A percentile compares a stretch with the other conserved stretches of the same genome.
phyloP scores from a whole-genome alignment of 2,888 invertebrate species.

The Drosophila falleni region DNA sequence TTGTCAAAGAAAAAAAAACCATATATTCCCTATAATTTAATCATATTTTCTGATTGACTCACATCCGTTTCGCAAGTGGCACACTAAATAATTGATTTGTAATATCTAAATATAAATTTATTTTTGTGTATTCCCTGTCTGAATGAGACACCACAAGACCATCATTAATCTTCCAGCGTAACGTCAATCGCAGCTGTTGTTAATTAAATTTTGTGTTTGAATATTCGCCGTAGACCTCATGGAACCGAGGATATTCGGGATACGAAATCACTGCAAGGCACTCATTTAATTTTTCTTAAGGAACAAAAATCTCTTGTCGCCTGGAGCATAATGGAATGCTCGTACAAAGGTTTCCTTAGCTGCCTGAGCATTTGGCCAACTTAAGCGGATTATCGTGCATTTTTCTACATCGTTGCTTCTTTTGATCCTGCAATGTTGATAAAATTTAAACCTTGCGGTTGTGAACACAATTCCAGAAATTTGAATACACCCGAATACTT shows the following conservation, averaged over 20 bases:
- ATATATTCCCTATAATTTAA: neutral
- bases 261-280: slow-evolving; percentile 16
- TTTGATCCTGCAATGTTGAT: slow-evolving; percentile 37
- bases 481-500: slow-evolving; percentile 21
- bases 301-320: slow-evolving; percentile 66
- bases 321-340: slow-evolving; percentile 23
- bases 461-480: neutral
- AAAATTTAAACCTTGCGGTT: slow-evolving; percentile 48
- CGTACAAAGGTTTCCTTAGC: neutral
- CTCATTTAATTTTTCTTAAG: neutral
- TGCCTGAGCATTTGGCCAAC: slow-evolving; percentile 23
- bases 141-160: slow-evolving; percentile 16
- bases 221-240: neutral
- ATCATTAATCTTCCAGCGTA: slow-evolving; percentile 58
- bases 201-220: slow-evolving; percentile 23
- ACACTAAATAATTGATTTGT: slow-evolving; percentile 16
- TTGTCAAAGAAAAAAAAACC: neutral
- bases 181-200: slow-evolving; percentile 41
- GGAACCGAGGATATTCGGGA: slow-evolving; percentile 10
- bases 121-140: slow-evolving; percentile 5
- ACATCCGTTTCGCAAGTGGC: slow-evolving; percentile 39
- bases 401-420: slow-evolving; percentile 67
- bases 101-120: slow-evolving; percentile 49
- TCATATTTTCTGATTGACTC: neutral
- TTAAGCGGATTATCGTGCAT: slow-evolving; percentile 71